These are phyloP conservation scores for Drosophila maculinotata DNA, from an alignment of 2,888 invertebrate species.

Conservation along the genomic window DNA sequence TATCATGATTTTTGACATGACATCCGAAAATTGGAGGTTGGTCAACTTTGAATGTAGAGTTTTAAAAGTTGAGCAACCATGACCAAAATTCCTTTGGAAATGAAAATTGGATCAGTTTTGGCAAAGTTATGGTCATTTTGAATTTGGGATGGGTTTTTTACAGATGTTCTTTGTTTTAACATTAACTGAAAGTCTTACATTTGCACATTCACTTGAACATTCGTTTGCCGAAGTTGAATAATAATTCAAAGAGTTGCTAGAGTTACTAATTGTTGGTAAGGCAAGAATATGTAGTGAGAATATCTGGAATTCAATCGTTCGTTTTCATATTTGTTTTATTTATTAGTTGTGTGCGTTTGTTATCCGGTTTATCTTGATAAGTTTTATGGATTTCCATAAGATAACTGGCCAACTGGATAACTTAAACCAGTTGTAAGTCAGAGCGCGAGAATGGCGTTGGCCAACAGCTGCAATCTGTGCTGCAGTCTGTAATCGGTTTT, in stretches of 20 bases:
- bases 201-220: neutral
- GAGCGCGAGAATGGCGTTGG: conserved; percentile 3
- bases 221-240: neutral
- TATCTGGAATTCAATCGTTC: conserved; percentile 28
- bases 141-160: too few relatives aligned
- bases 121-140: too few relatives aligned
- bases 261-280: conserved; percentile 23
- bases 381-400: conserved; percentile 41
- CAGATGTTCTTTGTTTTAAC: neutral
- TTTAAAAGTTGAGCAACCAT: too few relatives aligned
- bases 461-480: conserved; percentile 40
- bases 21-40: too few relatives aligned
- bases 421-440: conserved; percentile 40
- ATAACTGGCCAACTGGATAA: conserved; percentile 15
- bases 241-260: conserved; percentile 4
- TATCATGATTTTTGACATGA: too few relatives aligned
- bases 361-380: conserved; percentile 50
- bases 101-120: too few relatives aligned
- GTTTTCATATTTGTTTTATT: conserved; percentile 43
- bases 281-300: conserved; percentile 11
- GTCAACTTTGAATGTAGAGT: too few relatives aligned
- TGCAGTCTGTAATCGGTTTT: conserved; percentile 20
- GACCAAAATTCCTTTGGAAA: too few relatives aligned
- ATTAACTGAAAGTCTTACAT: neutral
- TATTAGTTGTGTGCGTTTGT: conserved; percentile 21